These are phyloP conservation scores for Allolobophora icterica DNA, from an alignment of 2,888 invertebrate genomes.

Conservation along the genomic window DNA sequence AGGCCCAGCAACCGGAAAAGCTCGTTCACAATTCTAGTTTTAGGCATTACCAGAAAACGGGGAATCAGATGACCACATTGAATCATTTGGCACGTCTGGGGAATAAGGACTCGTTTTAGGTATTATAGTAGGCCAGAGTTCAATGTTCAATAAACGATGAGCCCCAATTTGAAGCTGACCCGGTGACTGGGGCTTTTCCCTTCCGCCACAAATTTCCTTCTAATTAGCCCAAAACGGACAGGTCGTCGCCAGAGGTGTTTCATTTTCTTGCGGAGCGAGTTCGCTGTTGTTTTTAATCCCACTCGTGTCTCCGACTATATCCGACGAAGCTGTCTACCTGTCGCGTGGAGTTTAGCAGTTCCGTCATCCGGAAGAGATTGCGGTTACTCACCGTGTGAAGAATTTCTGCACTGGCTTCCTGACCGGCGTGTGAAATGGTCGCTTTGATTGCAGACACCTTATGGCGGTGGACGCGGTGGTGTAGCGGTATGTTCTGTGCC, in stretches of 20 bases:
- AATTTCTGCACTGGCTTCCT: conserved; percentile 11
- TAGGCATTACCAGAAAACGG: too few relatives aligned
- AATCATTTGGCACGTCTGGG: too few relatives aligned
- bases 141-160: too few relatives aligned
- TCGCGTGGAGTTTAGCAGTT: background rate
- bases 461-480: too few relatives aligned
- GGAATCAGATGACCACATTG: too few relatives aligned
- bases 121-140: too few relatives aligned
- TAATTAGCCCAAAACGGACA: background rate
- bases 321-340: background rate
- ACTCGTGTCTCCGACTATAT: background rate
- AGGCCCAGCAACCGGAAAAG: too few relatives aligned
- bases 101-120: too few relatives aligned
- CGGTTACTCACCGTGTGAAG: background rate
- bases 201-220: background rate
- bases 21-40: too few relatives aligned
- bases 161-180: too few relatives aligned
- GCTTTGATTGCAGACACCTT: background rate
- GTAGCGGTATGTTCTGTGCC: too few relatives aligned
- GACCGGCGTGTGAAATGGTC: background rate
- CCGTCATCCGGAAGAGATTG: background rate
- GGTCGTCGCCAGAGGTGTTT: background rate
- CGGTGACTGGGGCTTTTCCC: too few relatives aligned
- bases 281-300: background rate
- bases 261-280: background rate